Base-by-base conservation (phyloP, 2,113 vertebrate species). In the Cyprinodon tularosa region DNA sequence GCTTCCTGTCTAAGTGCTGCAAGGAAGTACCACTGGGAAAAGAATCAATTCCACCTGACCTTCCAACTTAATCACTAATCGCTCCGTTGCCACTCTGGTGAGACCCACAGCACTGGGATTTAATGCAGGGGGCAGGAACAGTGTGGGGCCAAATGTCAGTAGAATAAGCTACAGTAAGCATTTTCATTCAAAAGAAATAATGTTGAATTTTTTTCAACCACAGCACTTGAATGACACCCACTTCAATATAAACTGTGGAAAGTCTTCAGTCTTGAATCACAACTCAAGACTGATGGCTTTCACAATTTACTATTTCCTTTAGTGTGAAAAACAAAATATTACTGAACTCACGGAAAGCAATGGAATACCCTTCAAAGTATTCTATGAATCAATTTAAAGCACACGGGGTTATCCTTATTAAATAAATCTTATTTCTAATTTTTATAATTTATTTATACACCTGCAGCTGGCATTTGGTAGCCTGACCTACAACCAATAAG, bases 31-130 rank as follows among this genome's bases (percentile, higher is more conserved):
- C 78, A 1, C 72, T 57, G 88, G 88, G 90, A 78, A 90, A 84
- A 78, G 81, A 91, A 93, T 93, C 93, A 93, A 93, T 94, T 94
- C 92, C 89, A 89, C 84, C 89, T 93, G 93, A 94, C 93, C 94
- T 94, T 93, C 91, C 87, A 87, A 90, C 92, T 93, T 93, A 93
- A 94, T 94, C 90, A 90, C 86, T 84, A 78, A 88, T 90, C 79
- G 70, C 78, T 81, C 76, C 68, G 53, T 76, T 50, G 84, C 73
- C 14, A 63, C 86, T 89, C 82, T 86, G 81, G 37, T 74, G 64
- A 88, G 91, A 93, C 87, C 80, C 68, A 78, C 73, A 67, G 84
- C 77, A 29, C 69, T 47, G 65, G 38, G 73, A 90, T 77, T 79
- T 62, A 77, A 82, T 68, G 82, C 77, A 67, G 71, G 62, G 22